These are phyloP conservation scores for Sylvia atricapilla DNA, from an alignment of 2,113 vertebrate genomes.

Conservation along the genomic window DNA sequence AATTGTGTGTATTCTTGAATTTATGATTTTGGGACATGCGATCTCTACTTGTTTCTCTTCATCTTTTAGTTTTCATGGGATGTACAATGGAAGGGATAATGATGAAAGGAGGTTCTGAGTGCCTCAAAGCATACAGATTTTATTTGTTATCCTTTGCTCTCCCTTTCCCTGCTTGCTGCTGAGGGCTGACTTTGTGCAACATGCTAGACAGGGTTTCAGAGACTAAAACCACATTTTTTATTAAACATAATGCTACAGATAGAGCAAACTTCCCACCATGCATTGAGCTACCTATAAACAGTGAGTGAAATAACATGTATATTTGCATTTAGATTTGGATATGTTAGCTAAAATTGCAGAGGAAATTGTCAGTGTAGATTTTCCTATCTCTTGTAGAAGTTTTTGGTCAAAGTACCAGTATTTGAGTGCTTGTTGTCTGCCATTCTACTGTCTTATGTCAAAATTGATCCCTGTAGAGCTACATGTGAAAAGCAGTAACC, in stretches of 20 bases:
- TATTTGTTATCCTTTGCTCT: background rate
- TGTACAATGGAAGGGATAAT: background rate
- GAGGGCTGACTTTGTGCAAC: background rate
- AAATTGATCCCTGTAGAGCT: background rate
- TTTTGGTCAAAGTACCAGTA: background rate
- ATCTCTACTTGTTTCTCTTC: background rate
- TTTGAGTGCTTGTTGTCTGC: background rate
- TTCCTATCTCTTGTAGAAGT: background rate
- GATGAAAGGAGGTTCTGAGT: background rate
- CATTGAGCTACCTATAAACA: background rate
- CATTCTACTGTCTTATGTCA: background rate
- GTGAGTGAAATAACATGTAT: background rate
- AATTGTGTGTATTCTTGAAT: background rate
- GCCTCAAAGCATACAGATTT: accelerated
- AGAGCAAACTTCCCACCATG: background rate
- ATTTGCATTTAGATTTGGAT: background rate
- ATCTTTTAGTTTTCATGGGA: background rate
- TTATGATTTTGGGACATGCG: background rate
- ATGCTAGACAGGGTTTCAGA: background rate
- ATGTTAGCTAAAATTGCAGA: background rate
- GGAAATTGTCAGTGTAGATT: background rate
- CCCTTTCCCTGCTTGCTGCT: background rate
- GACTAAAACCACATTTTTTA: background rate
- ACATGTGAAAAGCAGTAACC: background rate
- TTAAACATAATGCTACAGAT: background rate